Evolutionary conservation across 2,797 vertebrate genomes (phyloP).

Genomic region (Pangasius djambal): DNA sequence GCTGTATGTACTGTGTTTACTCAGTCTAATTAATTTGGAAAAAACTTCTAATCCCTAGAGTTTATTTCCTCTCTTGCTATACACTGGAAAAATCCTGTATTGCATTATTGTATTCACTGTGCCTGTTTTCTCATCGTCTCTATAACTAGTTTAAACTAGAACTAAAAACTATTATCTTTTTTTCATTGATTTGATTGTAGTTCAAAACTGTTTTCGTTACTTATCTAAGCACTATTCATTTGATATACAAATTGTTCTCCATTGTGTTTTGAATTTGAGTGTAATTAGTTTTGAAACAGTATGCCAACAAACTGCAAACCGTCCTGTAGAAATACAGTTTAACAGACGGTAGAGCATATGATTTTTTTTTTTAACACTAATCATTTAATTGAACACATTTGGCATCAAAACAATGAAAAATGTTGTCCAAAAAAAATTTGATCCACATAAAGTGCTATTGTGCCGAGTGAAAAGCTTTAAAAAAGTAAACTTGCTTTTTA

Average conservation of each 20-base stretch:
- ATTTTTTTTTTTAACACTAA: not conserved
- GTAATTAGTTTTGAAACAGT: not conserved
- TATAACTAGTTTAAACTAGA: not conserved
- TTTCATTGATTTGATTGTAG: not conserved
- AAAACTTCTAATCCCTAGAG: not conserved
- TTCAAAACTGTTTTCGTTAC: not conserved
- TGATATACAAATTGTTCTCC: not conserved
- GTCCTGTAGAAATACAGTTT: not conserved
- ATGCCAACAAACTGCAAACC: not conserved
- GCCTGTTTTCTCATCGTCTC: not conserved
- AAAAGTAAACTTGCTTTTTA: not conserved
- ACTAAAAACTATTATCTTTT: not conserved
- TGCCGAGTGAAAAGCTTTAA: not conserved
- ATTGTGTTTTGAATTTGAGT: not conserved
- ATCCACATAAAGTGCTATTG: not conserved
- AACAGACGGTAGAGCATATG: not conserved
- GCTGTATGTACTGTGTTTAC: not conserved
- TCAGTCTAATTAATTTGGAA: not conserved
- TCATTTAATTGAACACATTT: not conserved
- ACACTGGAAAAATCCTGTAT: not conserved
- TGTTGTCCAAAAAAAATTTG: not conserved
- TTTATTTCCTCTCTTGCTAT: not conserved
- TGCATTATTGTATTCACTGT: not conserved
- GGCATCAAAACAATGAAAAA: not conserved
- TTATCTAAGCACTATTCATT: not conserved